Evolutionary conservation across 2,888 invertebrate species (phyloP).

Genomic region (Philonicus albiceps): DNA sequence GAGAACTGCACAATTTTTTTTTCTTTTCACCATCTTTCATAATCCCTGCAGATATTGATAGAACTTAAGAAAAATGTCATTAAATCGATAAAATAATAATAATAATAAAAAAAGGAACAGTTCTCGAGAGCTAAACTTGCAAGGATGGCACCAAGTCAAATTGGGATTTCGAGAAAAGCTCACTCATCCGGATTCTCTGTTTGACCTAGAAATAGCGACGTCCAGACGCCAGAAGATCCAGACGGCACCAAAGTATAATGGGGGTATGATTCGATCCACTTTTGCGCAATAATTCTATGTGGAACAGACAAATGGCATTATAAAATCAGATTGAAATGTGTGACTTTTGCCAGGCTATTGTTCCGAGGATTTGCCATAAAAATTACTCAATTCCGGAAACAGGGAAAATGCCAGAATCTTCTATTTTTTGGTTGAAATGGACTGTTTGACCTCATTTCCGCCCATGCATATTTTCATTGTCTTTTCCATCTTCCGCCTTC

Average conservation of each 20-base stretch:
- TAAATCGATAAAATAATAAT: background rate
- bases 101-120: background rate
- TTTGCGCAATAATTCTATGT: constrained; percentile 21
- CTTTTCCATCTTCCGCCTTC: background rate
- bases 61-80: background rate
- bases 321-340: background rate
- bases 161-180: constrained; percentile 9
- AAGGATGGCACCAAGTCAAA: constrained; percentile 26
- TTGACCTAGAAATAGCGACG: constrained; percentile 32
- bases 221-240: constrained; percentile 20
- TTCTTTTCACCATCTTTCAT: background rate
- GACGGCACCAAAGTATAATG: background rate
- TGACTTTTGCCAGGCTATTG: background rate
- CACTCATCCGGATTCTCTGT: background rate
- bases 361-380: background rate
- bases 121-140: background rate
- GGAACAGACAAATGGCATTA: background rate
- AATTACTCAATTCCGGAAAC: background rate
- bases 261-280: background rate
- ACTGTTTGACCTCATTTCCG: background rate
- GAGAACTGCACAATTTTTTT: background rate
- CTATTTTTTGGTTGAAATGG: background rate
- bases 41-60: background rate
- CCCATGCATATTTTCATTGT: background rate
- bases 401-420: background rate